Conservation (phyloP, 2,888 invertebrate species). For the Drosophila prostipennis region DNA sequence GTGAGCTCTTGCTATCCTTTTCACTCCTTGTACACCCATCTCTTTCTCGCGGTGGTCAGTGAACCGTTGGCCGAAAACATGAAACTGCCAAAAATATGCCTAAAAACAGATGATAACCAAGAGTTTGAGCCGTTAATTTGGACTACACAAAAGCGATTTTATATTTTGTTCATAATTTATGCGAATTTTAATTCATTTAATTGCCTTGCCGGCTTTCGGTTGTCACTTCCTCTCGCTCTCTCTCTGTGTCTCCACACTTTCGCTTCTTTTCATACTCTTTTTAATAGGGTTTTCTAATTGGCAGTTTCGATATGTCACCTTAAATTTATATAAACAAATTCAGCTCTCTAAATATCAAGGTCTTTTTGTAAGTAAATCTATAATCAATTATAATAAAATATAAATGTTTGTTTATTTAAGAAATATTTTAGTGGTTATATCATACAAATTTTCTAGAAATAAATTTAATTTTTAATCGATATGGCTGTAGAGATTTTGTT, state of each 20-base stretch:
- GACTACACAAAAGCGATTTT: constrained; percentile 41
- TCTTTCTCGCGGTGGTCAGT: constrained; percentile 56
- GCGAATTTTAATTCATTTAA: constrained; percentile 73
- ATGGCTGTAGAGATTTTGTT: too few relatives aligned
- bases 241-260: constrained; percentile 28
- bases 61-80: constrained; percentile 57
- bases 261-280: constrained; percentile 10
- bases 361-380: too few relatives aligned
- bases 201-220: constrained; percentile 54
- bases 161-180: constrained; percentile 57
- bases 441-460: too few relatives aligned
- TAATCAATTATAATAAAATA: too few relatives aligned
- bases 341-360: too few relatives aligned
- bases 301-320: not conserved
- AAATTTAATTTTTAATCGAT: too few relatives aligned
- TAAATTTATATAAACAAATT: too few relatives aligned
- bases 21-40: not conserved
- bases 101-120: constrained; percentile 32
- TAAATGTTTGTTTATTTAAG: too few relatives aligned
- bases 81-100: constrained; percentile 55
- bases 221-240: constrained; percentile 17
- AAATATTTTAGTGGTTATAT: too few relatives aligned
- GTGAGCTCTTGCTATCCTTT: not conserved
- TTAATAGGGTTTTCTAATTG: not conserved
- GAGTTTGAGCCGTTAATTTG: constrained; percentile 47